Base-by-base conservation (phyloP, 2,113 vertebrate genomes). In the Semnopithecus entellus region DNA sequence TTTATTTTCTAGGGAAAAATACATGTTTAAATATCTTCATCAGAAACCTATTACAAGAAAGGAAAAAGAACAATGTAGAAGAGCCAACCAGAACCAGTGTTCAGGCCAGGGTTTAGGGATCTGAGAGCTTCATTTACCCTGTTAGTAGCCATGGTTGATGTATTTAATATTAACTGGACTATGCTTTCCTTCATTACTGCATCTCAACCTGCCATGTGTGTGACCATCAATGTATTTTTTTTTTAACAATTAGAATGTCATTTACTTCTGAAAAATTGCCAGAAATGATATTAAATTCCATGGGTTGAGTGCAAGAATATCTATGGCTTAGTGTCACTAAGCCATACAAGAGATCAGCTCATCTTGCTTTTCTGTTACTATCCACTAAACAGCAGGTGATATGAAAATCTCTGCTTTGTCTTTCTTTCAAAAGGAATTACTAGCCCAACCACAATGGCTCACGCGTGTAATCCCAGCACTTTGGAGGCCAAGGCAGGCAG, bases 391-490 rank as follows among this genome's bases (percentile, higher is more conserved):
- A 93, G 80, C 35, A 86, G 40, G 35, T 86, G 13, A 32, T 84
- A n/a, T 8, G 43, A 64, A 38, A 93, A 93, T 43, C 16, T 27
- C 8, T n/a, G 22, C 7, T 79, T 82, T 66, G 32, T 35, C 5
- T 86, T 89, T 27, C 27, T 93, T 97, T 95, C 59, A 97, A 79
- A 93, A 79, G n/a, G 40, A 86, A 90, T 87, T 61, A 23, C 48
- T 91, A 64, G 61, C 10, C 61, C 0, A 0, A 27, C 27, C 27
- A 30, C 61, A 30, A 27, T 2, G 2, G 61, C 27, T 64, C 27
- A 64, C 6, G 5, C 27, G 12, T 64, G 27, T 64, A 30, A 30
- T 64, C 61, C 27, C 2, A 64, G 61, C 27, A 64, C 27, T 64
- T 64, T 64, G 61, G 61, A 64, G 12, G 27, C 61, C 30, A 27